phyloP scores from a whole-genome alignment of 2,888 invertebrate species.

The Pseudolycoriella hygida region DNA sequence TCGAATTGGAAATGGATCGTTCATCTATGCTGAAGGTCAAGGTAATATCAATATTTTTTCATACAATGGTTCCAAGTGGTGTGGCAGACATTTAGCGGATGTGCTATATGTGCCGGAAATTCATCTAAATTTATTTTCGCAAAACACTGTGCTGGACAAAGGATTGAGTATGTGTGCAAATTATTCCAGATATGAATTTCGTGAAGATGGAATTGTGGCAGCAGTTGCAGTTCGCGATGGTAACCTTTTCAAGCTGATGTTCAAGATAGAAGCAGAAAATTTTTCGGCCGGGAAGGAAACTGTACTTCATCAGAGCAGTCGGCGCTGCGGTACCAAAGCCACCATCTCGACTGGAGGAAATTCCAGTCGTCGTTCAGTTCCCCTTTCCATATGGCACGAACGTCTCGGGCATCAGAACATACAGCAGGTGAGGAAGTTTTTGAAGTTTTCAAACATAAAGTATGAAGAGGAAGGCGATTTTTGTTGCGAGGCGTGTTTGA shows the following conservation, averaged over 20 bases:
- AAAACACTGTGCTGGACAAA: slow-evolving; percentile 11
- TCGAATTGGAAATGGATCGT: slow-evolving; percentile 12
- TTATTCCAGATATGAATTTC: slow-evolving; percentile 7
- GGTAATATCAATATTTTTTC: slow-evolving; percentile 11
- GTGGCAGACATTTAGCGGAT: slow-evolving; percentile 10
- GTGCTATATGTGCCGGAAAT: slow-evolving; percentile 11
- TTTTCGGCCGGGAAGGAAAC: too few relatives aligned
- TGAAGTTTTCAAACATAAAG: slow-evolving; percentile 9
- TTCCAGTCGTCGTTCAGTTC: too few relatives aligned
- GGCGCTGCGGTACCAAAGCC: too few relatives aligned
- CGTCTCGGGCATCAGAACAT: slow-evolving; percentile 13
- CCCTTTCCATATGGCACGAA: slow-evolving; percentile 13
- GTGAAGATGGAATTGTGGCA: slow-evolving; percentile 5
- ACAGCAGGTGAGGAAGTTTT: slow-evolving; percentile 10
- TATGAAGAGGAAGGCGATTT: slow-evolving; percentile 8
- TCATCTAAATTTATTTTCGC: slow-evolving; percentile 12
- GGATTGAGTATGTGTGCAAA: slow-evolving; percentile 7
- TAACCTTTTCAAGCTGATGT: slow-evolving; percentile 5
- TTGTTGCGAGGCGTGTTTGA: slow-evolving; percentile 12
- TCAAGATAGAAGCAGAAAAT: background rate
- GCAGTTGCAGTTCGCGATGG: slow-evolving; percentile 7
- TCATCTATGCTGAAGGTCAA: slow-evolving; percentile 10
- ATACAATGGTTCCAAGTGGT: slow-evolving; percentile 11
- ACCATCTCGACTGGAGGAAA: too few relatives aligned
- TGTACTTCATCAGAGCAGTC: too few relatives aligned